Conservation (phyloP, 2,113 vertebrate species). For the Burhinus oedicnemus region DNA sequence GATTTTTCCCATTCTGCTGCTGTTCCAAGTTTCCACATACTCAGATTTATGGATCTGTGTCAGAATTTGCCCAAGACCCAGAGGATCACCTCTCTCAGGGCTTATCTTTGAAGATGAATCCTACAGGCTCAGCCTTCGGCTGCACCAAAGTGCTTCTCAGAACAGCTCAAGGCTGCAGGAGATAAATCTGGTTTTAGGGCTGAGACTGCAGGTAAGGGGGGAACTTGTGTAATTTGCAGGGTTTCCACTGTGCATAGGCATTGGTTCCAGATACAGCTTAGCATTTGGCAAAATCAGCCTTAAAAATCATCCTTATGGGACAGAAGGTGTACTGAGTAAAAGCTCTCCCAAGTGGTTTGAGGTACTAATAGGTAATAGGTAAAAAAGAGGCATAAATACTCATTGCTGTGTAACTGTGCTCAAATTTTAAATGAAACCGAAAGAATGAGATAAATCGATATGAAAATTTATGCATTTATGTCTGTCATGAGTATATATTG, state of each 20-base stretch:
- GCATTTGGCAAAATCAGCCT: neutral
- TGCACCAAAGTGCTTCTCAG: neutral
- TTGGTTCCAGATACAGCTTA: neutral
- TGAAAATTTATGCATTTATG: neutral
- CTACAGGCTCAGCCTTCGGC: neutral
- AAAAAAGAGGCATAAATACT: neutral
- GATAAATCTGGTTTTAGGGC: neutral
- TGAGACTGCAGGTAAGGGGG: neutral
- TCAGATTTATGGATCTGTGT: neutral
- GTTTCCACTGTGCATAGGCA: neutral
- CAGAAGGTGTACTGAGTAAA: neutral
- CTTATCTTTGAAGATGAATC: neutral
- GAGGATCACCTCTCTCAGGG: neutral
- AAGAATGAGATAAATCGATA: neutral
- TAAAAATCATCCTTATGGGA: neutral
- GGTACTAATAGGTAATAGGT: fast-evolving
- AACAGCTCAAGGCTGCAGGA: neutral
- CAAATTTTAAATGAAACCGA: neutral
- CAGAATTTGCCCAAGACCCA: neutral
- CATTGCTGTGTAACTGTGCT: neutral
- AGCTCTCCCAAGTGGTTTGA: neutral
- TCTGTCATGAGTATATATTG: neutral
- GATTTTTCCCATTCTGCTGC: neutral
- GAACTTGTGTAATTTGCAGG: neutral
- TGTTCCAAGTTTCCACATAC: neutral